These are phyloP conservation scores for Chloroclystis v-ata DNA, from an alignment of 2,888 invertebrate species.

Conservation along the genomic window DNA sequence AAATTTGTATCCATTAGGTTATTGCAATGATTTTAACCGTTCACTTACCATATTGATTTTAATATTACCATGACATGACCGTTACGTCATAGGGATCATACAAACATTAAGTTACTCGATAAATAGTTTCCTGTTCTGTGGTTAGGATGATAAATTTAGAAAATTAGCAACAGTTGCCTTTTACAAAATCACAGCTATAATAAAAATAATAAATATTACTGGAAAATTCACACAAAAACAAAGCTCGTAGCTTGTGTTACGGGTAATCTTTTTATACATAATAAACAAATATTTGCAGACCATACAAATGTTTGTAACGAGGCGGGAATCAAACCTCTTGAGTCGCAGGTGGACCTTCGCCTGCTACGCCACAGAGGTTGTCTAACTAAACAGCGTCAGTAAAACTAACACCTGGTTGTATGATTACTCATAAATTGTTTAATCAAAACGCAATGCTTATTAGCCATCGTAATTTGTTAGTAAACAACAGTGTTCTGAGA, in stretches of 20 bases:
- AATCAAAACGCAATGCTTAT: constrained; percentile 20
- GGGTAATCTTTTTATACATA: too few relatives aligned
- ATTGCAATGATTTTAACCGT: constrained; percentile 24
- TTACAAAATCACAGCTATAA: too few relatives aligned
- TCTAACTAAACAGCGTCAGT: too few relatives aligned
- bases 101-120: constrained; percentile 7
- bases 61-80: constrained; percentile 22
- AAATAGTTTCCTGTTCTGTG: constrained; percentile 18
- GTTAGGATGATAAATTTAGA: constrained; percentile 18
- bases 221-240: too few relatives aligned
- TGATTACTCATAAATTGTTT: constrained; percentile 15
- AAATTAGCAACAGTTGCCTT: not conserved
- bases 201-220: too few relatives aligned
- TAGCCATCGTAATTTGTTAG: constrained; percentile 23
- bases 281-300: too few relatives aligned
- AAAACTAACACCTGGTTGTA: constrained; percentile 2
- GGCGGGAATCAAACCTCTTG: too few relatives aligned
- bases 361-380: too few relatives aligned
- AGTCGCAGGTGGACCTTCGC: too few relatives aligned
- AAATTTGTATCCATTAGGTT: constrained; percentile 15
- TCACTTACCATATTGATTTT: constrained; percentile 36
- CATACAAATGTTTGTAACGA: too few relatives aligned
- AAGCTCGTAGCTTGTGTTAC: too few relatives aligned
- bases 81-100: constrained; percentile 1
- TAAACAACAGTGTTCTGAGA: constrained; percentile 23